phyloP scores from a whole-genome alignment of 2,113 vertebrate genomes.

The Gasterosteus nipponicus region DNA sequence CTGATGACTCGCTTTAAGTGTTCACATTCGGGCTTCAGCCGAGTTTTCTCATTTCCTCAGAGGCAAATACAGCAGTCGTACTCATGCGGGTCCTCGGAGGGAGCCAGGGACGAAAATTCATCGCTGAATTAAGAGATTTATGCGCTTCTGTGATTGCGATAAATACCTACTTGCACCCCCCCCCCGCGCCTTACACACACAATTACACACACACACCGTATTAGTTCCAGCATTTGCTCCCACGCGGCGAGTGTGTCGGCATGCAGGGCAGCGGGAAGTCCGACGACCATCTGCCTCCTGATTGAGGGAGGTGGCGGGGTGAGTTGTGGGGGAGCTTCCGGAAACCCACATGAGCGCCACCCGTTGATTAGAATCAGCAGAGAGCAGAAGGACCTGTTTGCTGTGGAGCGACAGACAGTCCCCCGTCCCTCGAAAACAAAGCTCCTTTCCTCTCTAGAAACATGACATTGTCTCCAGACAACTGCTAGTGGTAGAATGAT shows the following conservation, averaged over 20 bases:
- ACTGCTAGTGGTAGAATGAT: constrained; percentile 25
- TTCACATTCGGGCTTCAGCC: not conserved
- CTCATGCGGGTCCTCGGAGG: not conserved
- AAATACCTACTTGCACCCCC: not conserved
- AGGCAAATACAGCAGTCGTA: constrained; percentile 9
- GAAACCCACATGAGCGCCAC: constrained; percentile 1
- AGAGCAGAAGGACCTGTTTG: constrained; percentile 2
- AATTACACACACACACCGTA: no score
- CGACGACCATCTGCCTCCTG: constrained; percentile 3
- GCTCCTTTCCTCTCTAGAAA: not conserved
- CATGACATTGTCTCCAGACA: constrained; percentile 1
- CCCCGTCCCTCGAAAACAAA: constrained; percentile 22
- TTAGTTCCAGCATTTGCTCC: not conserved
- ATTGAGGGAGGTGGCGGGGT: constrained; percentile 22
- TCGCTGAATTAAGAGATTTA: not conserved
- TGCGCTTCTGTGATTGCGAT: not conserved
- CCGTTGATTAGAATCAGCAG: constrained; percentile 54
- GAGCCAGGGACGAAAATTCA: not conserved
- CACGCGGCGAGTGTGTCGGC: not conserved
- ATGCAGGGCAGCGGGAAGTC: not conserved
- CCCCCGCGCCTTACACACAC: no score
- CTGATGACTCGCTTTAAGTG: not conserved
- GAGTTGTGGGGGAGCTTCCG: constrained; percentile 11
- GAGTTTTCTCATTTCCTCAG: not conserved
- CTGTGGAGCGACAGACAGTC: constrained; percentile 1